Evolutionary conservation across 1,140 invertebrate genomes (phyloP).

Genomic region (Drosophila mojavensis): DNA sequence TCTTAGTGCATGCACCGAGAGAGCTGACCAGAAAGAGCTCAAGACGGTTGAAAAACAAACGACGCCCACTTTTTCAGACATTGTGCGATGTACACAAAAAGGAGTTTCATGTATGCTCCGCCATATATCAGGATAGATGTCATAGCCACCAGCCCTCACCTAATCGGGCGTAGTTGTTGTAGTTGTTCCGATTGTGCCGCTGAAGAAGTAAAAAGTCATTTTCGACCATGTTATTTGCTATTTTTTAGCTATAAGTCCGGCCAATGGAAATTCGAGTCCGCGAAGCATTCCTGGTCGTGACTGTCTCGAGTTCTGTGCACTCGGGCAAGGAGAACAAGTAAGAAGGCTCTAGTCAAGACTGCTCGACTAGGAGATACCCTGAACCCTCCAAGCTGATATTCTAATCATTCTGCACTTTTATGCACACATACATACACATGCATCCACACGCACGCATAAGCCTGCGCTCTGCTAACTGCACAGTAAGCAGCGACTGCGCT

Average conservation of each 20-base stretch:
- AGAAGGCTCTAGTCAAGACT: too few species aligned
- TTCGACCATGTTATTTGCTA: conserved; percentile 9
- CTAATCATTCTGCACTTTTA: too few species aligned
- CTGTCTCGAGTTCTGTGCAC: conserved; percentile 12
- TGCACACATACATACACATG: too few species aligned
- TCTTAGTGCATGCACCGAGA: conserved; percentile 45
- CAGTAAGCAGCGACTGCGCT: too few species aligned
- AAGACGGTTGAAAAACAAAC: conserved; percentile 44
- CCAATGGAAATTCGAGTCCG: background rate
- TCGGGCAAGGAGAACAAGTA: conserved; percentile 1
- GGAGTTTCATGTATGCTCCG: conserved; percentile 51
- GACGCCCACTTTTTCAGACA: conserved; percentile 54
- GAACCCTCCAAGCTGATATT: too few species aligned
- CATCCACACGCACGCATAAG: too few species aligned
- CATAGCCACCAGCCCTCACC: conserved; percentile 41
- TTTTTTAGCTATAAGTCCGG: conserved; percentile 23
- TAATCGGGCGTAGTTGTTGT: conserved; percentile 17
- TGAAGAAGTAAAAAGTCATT: conserved; percentile 9
- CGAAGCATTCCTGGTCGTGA: background rate
- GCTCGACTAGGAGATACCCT: too few species aligned
- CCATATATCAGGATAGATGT: conserved; percentile 59
- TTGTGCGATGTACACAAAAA: conserved; percentile 46
- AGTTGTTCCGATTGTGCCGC: background rate
- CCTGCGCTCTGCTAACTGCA: too few species aligned
- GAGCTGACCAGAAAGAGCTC: conserved; percentile 22